Conservation (phyloP, 2,797 vertebrate species). For the Macropus fuliginosus region DNA sequence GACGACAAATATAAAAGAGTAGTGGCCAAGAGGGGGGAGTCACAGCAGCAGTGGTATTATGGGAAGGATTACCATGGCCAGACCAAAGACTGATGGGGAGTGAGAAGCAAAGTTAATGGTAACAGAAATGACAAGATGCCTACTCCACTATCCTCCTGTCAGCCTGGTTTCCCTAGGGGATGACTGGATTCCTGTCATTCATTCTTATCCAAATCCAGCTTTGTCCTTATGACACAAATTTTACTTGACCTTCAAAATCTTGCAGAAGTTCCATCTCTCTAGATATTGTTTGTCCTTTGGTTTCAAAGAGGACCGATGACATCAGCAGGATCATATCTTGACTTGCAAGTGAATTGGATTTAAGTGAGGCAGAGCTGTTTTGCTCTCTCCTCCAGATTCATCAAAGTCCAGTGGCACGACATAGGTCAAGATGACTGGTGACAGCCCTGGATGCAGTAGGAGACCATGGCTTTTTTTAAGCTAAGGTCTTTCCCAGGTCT, state of each 20-base stretch:
- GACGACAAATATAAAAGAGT: background rate
- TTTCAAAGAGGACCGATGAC: background rate
- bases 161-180: background rate
- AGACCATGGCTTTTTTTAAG: background rate
- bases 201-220: background rate
- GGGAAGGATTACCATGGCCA: background rate
- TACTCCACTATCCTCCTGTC: accelerated
- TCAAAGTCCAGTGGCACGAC: background rate
- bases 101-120: background rate
- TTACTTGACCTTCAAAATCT: background rate
- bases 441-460: background rate
- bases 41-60: background rate
- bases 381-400: background rate
- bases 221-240: background rate
- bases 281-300: background rate
- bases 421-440: background rate
- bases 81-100: background rate
- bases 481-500: background rate
- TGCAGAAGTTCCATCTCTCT: background rate
- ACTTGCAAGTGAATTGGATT: background rate
- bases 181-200: background rate
- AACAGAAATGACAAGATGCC: background rate
- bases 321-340: background rate
- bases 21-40: background rate
- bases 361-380: background rate